Evolutionary conservation across 2,888 invertebrate genomes (phyloP), one percentile per base, ranked within the genome.

Genomic region (Drosophila yooni): DNA sequence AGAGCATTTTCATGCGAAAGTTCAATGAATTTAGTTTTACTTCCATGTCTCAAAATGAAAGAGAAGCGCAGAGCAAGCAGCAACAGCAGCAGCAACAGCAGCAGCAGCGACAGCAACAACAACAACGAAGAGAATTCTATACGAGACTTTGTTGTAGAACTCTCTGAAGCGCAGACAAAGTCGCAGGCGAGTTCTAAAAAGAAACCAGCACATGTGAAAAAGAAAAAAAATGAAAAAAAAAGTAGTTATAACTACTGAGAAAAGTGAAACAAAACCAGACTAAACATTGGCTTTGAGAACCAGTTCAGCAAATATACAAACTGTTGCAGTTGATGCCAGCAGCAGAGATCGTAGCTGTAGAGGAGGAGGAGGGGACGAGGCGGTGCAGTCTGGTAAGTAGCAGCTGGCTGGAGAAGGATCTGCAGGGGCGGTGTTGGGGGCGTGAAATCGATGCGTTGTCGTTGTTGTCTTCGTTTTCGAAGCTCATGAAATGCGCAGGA

Each of bases 1-100:
- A 91, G 91, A 91, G 92, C 92, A 86, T 91, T 91, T 91, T 91
- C 90, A 91, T 91, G 91, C 91, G 91, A 91, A 92, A 91, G 91
- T 91, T 91, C 91, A 91, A 92, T 91, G 91, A 91, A 91, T 91
- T 88, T 90, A 87, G 84, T 91, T 91, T 91, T 89, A 92, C 92
- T 91, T 92, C 91, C 91, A 91, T 90, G 88, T 86, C 90, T 84
- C 73, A 66, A 70, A 79, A 73, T 72, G 77, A 73, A 73, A 81
- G 64, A 80, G 76, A 64, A 52, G 60, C 53, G 57, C 36, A 53
- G n/a, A 52, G 71, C 57, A 48, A 50, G 61, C 21, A 54, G 15
- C 15, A 18, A 15, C 43, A 34, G 4, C 34, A 40, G 10, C 40
- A 40, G 0, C 40, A 13, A 6, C 34, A 40, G 2, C 18, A 18